Base-by-base conservation (phyloP, 1,140 invertebrate genomes). In the Vanessa tameamea region DNA sequence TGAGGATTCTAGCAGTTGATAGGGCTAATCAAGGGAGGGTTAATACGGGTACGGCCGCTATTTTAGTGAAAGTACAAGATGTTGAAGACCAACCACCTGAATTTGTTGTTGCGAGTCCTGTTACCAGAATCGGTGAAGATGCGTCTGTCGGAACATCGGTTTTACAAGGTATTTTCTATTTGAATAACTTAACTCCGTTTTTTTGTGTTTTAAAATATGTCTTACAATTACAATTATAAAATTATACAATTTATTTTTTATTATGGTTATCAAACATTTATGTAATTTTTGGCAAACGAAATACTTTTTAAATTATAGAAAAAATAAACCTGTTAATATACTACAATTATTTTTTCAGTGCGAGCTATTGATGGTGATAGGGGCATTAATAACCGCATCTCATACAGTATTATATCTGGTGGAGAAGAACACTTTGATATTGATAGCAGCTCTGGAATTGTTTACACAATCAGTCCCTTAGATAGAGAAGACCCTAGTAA, bases 1-100 rank as follows among this genome's bases (percentile, higher is more conserved):
- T 98, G 50, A 94, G 96, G 79, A 94, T 98, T 12, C 87, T 98
- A 72, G 98, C 97, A 2, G 95, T 97, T 0, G 98, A 98, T 91
- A 94, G 97, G 31, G 97, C 97, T 0, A 97, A 96, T 92, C 94
- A 97, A 88, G 95, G 96, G 72, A 92, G 95, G 88, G 93, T 96
- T 92, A 94, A 93, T 82, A 98, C 97, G 1, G 97, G 97, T 23
- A 98, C 97, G 1, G 97, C 97, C 0, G 97, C 97, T 37, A 95
- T 99, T 77, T 89, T 99, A 75, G 95, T 98, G 0, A 97, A 98
- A 92, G 95, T 98, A 4, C 86, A 91, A 84, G 98, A 99, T 93
- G 95, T 97, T 20, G 97, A 98, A 92, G 98, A 99, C 87, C 96
- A 97, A 85, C 96, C 97, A 4, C 97, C 97, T 0, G 97, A 98